Percentiles rank a stretch among this genome's conserved stretches.
These are phyloP conservation scores for Papilio aristodemus DNA, from an alignment of 1,140 invertebrate genomes.

Conservation along the genomic window DNA sequence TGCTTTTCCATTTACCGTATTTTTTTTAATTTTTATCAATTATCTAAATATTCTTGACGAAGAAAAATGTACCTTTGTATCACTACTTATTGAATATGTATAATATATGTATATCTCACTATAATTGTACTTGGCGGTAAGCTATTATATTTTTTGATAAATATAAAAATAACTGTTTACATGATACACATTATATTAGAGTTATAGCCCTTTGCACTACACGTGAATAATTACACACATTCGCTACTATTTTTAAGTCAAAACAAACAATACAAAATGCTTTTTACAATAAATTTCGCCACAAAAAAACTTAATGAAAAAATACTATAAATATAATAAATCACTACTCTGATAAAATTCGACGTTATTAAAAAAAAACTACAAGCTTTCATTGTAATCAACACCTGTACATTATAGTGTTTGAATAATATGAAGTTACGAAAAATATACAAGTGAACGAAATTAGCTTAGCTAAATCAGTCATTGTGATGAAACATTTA, in stretches of 20 bases:
- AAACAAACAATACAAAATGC: not conserved
- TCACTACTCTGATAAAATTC: slow-evolving; percentile 34
- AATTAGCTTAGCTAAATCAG: slow-evolving; percentile 56
- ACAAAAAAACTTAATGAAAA: not conserved
- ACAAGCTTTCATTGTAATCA: slow-evolving; percentile 52
- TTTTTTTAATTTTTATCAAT: too few species aligned
- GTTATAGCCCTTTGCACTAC: not conserved
- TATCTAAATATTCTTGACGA: too few species aligned
- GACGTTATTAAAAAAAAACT: slow-evolving; percentile 43
- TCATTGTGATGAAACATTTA: slow-evolving; percentile 63
- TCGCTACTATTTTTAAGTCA: not conserved
- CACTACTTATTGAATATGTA: too few species aligned
- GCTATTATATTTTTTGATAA: not conserved
- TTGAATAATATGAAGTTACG: slow-evolving; percentile 52
- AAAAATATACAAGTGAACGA: slow-evolving; percentile 50
- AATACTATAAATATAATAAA: slow-evolving; percentile 17
- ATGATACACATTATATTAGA: not conserved
- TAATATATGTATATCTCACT: too few species aligned
- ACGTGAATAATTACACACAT: slow-evolving; percentile 1
- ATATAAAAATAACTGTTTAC: not conserved
- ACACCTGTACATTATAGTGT: slow-evolving; percentile 52
- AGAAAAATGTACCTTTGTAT: too few species aligned
- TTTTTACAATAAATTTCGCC: not conserved
- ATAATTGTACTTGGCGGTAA: too few species aligned
- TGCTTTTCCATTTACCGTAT: too few species aligned